Evolutionary conservation across 2,888 invertebrate genomes (phyloP).

Genomic region (Eugnorisma glareosa): DNA sequence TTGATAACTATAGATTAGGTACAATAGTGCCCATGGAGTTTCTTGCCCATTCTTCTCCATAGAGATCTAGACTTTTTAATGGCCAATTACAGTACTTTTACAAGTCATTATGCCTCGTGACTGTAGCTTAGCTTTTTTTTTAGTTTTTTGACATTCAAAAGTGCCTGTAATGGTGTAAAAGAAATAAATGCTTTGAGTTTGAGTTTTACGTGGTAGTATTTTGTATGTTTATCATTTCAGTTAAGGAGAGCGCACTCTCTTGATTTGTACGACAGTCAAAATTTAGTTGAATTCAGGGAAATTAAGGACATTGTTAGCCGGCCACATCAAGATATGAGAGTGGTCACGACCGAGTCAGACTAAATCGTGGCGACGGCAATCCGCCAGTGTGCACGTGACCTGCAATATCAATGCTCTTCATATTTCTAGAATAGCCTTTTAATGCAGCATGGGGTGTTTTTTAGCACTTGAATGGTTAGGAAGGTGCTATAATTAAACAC

Average conservation of each 20-base stretch:
- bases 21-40: too few species aligned
- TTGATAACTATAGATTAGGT: too few species aligned
- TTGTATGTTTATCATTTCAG: not conserved
- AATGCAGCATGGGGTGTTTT: not conserved
- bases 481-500: not conserved
- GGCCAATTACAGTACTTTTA: too few species aligned
- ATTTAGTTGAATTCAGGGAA: slow-evolving; percentile 43
- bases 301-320: slow-evolving; percentile 30
- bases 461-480: not conserved
- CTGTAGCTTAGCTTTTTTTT: too few species aligned
- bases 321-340: slow-evolving; percentile 67
- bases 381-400: slow-evolving; percentile 65
- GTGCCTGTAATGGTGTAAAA: too few species aligned
- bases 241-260: not conserved
- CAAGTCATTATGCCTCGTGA: too few species aligned
- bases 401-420: slow-evolving; percentile 51
- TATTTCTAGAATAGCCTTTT: slow-evolving; percentile 35
- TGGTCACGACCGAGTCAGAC: slow-evolving; percentile 72
- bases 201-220: not conserved
- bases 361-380: slow-evolving; percentile 70
- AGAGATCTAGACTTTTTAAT: too few species aligned
- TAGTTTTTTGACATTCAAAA: too few species aligned
- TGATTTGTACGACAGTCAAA: slow-evolving; percentile 19
- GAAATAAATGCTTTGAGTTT: too few species aligned
- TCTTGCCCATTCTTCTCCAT: too few species aligned